Evolutionary conservation across 2,888 invertebrate genomes (phyloP), one percentile per base, ranked within the genome.

Genomic region (Nephrotoma flavescens): DNA sequence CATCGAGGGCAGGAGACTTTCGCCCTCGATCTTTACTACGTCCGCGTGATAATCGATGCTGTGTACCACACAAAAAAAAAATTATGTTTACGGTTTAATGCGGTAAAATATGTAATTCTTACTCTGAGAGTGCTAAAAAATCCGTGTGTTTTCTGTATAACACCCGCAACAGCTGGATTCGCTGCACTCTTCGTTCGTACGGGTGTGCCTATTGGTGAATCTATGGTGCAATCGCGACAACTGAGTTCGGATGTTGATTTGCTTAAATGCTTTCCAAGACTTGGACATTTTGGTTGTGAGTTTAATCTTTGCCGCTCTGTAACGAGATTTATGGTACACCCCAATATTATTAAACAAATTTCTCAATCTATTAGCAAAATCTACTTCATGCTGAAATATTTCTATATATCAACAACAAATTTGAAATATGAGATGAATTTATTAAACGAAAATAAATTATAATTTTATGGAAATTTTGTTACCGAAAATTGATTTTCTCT

Each of bases 201-300:
- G 86, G 93, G 93, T 41, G 93, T 93, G 44, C 93, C 91, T 85
- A 91, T 90, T 87, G 92, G 92, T 15, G 90, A 91, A 83, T 91
- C 90, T 91, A 91, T 89, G 92, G 93, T 88, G 92, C 92, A 90
- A 86, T 93, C 92, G 87, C 93, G 94, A 89, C 94, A 95, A 89
- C 94, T 95, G 90, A 96, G 91, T 92, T 96, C 96, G 87, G 96
- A 95, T 11, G 96, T 96, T 41, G 96, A 96, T 91, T 96, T 96
- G 88, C 96, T 96, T 88, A 97, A 92, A 89, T 96, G 95, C 86
- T 95, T 94, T 88, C 92, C 93, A 88, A 92, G 87, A 45, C 91
- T 90, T 19, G 87, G 86, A 86, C 87, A 88, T 84, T 86, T 86
- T 87, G 90, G 90, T 71, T 86, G 86, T 84, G 87, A 87, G 71